Conservation (phyloP, 2,888 invertebrate species). For the Poecilobothrus nobilitatus region DNA sequence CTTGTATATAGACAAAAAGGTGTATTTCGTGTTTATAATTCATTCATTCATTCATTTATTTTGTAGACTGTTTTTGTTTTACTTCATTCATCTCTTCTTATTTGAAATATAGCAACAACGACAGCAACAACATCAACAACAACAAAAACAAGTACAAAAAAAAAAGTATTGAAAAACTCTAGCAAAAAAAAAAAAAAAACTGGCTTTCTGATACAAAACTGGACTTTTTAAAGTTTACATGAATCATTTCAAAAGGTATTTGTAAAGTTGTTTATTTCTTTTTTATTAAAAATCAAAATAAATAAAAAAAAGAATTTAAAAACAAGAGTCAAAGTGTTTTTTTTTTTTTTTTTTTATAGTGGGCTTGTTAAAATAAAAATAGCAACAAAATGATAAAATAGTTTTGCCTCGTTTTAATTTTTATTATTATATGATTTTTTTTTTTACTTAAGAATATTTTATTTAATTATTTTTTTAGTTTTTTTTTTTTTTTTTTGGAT, state of each 20-base stretch:
- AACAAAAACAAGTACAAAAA: neutral
- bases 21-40: conserved; percentile 4
- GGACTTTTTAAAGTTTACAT: neutral
- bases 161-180: neutral
- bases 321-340: neutral
- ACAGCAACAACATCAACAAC: too few species aligned
- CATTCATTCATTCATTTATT: neutral
- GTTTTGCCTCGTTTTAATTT: neutral
- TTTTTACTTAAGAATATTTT: neutral
- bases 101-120: too few species aligned
- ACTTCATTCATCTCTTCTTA: neutral
- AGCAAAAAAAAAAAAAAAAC: neutral
- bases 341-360: neutral
- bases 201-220: neutral
- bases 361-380: neutral
- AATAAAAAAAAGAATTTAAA: neutral
- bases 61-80: neutral
- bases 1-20: neutral
- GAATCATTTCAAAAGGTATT: neutral
- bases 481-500: neutral
- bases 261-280: neutral
- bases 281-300: neutral
- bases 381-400: neutral
- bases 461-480: neutral
- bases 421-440: neutral